Base-by-base conservation (phyloP, 2,888 invertebrate species). In the Phortica okadai region DNA sequence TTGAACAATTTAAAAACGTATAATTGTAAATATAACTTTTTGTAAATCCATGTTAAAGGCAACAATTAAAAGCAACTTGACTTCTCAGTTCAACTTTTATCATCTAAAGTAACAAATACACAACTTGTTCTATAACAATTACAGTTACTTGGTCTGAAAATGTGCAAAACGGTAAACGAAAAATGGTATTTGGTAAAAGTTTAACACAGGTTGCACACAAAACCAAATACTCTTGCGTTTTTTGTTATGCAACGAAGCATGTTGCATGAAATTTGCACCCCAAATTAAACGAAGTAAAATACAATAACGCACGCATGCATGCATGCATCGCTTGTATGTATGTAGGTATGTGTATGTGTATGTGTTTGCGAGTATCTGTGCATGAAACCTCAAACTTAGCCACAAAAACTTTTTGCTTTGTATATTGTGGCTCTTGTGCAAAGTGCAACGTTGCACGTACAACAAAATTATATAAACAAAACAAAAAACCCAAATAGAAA, bases 341-440 rank as follows among this genome's bases (percentile, higher is more conserved):
- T 0, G 25, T 6, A 25, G 3, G 7, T 25, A 14, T 11, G 1
- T 64, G 33, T 6, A 25, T 25, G 7, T 25, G 56, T 11, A 10
- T 64, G 33, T 64, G 25, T 42, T 11, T 66, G 41, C 42, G 1
- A 42, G 67, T 44, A n/a, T 67, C n/a, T 8, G 6, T 67, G 67
- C 67, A 33, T 44, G 14, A 44, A 67, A 67, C 67, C 67, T 14
- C 67, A 67, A 67, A 44, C 16, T 16, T 67, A 44, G 44, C 67
- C 67, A 67, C 67, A 67, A 42, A 67, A 67, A 67, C n/a, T 41
- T 67, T 14, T 62, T 1, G 14, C 6, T 67, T n/a, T 16, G 44
- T 33, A 67, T 44, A 67, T 42, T 42, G 1, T 67, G 42, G 42
- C 67, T 42, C 42, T 44, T 67, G n/a, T 67, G 67, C 50, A 14